phyloP scores from a whole-genome alignment of 2,113 vertebrate species.

The Myodes glareolus region DNA sequence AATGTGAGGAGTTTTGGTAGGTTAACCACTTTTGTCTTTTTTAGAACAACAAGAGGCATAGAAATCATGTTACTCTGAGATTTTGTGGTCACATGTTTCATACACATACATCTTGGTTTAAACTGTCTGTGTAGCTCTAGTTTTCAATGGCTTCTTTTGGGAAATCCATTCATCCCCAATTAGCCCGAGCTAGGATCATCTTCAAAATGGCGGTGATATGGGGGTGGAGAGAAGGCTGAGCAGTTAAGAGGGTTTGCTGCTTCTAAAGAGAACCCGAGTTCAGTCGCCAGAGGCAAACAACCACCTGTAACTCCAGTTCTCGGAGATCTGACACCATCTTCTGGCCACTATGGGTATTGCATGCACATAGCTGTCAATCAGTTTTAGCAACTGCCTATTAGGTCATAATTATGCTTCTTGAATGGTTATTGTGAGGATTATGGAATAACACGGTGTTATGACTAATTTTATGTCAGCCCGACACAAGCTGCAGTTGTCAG shows the following conservation, averaged over 20 bases:
- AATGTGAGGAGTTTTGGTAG: not conserved
- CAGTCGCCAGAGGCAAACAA: too few relatives aligned
- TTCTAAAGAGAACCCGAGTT: not conserved
- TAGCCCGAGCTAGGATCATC: not conserved
- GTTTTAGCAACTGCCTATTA: not conserved
- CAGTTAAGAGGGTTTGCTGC: not conserved
- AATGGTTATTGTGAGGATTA: not conserved
- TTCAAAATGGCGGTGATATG: not conserved
- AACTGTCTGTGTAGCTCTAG: not conserved
- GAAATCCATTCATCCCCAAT: not conserved
- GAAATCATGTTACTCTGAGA: not conserved
- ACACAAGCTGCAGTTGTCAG: not conserved
- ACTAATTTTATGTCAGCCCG: not conserved
- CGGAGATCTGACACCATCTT: not conserved
- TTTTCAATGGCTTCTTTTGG: conserved; percentile 23
- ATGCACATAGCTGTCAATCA: not conserved
- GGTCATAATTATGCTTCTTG: not conserved
- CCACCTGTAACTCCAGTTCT: not conserved
- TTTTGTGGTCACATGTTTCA: not conserved
- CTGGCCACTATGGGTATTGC: not conserved
- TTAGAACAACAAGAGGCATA: not conserved
- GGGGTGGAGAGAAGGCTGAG: not conserved
- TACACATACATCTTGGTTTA: not conserved
- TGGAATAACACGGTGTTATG: not conserved
- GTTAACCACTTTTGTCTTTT: not conserved